Conservation (phyloP, 2,797 vertebrate species). For the Anguilla megastoma region DNA sequence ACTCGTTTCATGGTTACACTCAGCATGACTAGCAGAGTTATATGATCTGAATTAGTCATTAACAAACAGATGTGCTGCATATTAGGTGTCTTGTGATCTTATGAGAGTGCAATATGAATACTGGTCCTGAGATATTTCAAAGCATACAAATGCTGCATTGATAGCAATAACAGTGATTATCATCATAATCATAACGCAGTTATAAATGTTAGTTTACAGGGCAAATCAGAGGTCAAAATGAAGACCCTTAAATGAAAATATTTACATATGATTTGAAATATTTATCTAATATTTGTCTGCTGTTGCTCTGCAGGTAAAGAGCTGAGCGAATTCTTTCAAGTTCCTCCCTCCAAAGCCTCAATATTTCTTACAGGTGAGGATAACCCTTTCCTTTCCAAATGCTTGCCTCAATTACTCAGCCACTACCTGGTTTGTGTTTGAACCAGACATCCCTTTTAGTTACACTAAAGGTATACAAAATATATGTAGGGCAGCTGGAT, state of each 20-base stretch:
- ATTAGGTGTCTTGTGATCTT: not conserved
- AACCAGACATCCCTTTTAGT: not conserved
- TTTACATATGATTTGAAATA: not conserved
- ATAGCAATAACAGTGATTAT: not conserved
- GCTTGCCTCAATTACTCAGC: not conserved
- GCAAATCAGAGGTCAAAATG: not conserved
- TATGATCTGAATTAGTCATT: not conserved
- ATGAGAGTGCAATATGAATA: not conserved
- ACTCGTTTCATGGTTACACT: not conserved
- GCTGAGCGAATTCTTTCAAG: conserved; percentile 17
- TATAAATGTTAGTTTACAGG: not conserved
- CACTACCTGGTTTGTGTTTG: not conserved
- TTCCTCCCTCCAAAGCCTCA: conserved; percentile 20
- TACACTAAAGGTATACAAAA: not conserved
- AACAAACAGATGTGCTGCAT: not conserved
- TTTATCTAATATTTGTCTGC: not conserved
- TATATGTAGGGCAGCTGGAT: not conserved
- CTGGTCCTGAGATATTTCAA: not conserved
- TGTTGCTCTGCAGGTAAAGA: conserved; percentile 11
- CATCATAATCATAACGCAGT: not conserved
- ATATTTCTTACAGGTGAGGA: conserved; percentile 30
- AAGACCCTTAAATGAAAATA: not conserved
- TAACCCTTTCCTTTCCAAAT: not conserved
- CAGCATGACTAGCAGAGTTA: not conserved
- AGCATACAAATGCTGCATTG: not conserved